Evolutionary conservation across 1,140 invertebrate species (phyloP), one percentile per base, ranked within the genome.

Genomic region (Apis laboriosa): DNA sequence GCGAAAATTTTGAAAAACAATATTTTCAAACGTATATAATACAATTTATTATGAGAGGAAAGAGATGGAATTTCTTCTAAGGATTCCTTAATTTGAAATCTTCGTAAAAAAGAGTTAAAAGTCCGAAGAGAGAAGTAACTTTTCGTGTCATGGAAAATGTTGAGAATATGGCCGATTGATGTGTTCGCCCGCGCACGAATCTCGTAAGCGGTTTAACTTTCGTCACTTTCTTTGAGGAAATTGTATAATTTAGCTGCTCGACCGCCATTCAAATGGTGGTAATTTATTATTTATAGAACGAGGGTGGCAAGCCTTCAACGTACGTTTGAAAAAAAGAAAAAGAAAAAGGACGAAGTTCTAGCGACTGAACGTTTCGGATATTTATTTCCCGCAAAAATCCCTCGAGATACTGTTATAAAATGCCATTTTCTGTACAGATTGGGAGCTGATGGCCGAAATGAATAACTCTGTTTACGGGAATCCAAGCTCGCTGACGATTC

Each of bases 381-480:
- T 66, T 74, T 66, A 60, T 64, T 43, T 56, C 67, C n/a, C 49
- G 9, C 21, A n/a, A 12, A 43, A 34, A n/a, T 75, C 60, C n/a
- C n/a, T n/a, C 13, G 2, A 17, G 12, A 7, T 19, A 49, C 24
- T 51, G 51, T 12, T 60, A 75, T 34, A 34, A 80, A 43, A 87
- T 84, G 80, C 86, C 13, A 74, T 85, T 90, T 73, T 74, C 68
- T 84, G 90, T 90, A 60, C 89, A 94, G 92, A 92, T 86, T 94
- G 93, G 92, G 94, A 94, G 51, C 85, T 88, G 43, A 91, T 90
- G 84, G 91, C 93, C 49, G 95, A 95, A 88, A 92, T 95, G 92
- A 95, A 95, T 92, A 95, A 95, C 91, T 95, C 95, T 53, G 94
- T 95, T 89, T 95, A 95, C 92, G 94, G 95, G 64, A 95, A 95